Evolutionary conservation across 2,888 invertebrate species (phyloP).

Genomic region (Punctoribates punctum): DNA sequence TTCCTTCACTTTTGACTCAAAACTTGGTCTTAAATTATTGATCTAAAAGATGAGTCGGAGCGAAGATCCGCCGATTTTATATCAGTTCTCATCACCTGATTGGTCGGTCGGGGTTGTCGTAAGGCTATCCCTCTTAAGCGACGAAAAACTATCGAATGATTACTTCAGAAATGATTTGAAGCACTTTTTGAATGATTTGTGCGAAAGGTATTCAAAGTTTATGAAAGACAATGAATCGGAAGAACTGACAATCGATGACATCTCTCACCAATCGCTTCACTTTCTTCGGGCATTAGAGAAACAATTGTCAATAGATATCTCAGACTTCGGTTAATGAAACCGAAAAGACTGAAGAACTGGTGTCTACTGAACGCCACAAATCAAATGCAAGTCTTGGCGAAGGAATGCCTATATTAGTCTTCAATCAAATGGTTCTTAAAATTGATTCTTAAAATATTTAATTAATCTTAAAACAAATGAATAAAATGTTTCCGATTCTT

Average conservation of each 20-base stretch:
- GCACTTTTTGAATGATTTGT: slow-evolving; percentile 15
- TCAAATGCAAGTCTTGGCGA: too few relatives aligned
- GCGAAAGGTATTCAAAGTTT: not conserved
- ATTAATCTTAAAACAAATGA: too few relatives aligned
- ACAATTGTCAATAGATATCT: too few relatives aligned
- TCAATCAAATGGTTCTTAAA: too few relatives aligned
- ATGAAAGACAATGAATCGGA: not conserved
- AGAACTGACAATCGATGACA: slow-evolving; percentile 9
- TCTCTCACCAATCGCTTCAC: slow-evolving; percentile 17
- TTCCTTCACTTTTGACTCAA: slow-evolving; percentile 78
- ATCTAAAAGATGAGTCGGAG: slow-evolving; percentile 80
- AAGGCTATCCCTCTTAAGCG: not conserved
- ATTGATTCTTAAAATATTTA: too few relatives aligned
- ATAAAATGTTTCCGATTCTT: too few relatives aligned
- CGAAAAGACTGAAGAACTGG: too few relatives aligned
- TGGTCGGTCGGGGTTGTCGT: slow-evolving; percentile 15
- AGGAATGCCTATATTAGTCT: too few relatives aligned
- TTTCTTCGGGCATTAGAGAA: slow-evolving; percentile 9
- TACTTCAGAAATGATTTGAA: not conserved
- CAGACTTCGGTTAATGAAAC: too few relatives aligned
- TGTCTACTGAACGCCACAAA: too few relatives aligned
- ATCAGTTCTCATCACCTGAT: slow-evolving; percentile 24
- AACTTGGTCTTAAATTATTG: slow-evolving; percentile 88
- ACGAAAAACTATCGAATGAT: not conserved
- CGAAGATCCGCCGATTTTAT: slow-evolving; percentile 67